These are phyloP conservation scores for Nezara viridula DNA, from an alignment of 2,888 invertebrate genomes.

Conservation along the genomic window DNA sequence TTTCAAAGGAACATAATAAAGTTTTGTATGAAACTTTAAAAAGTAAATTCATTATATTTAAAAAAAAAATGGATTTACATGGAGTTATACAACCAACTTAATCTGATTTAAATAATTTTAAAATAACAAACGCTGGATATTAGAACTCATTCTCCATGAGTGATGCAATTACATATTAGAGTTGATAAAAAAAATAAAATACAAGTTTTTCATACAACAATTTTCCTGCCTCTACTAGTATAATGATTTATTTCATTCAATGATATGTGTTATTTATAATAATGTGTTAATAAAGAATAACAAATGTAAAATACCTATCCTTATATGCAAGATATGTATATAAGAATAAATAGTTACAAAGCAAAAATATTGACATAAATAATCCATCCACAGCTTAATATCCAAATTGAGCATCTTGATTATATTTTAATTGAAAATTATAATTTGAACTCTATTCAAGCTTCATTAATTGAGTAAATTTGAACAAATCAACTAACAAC, in stretches of 20 bases:
- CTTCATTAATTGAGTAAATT: neutral
- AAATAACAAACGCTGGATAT: neutral
- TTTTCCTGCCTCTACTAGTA: neutral
- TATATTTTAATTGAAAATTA: neutral
- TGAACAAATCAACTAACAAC: neutral
- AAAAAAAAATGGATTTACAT: neutral
- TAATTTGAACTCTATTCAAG: neutral
- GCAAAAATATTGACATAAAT: neutral
- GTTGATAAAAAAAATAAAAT: neutral
- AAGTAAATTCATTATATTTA: neutral
- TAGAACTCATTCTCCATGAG: neutral
- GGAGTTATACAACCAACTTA: no score
- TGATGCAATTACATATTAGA: neutral
- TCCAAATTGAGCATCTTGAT: neutral
- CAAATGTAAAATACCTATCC: neutral
- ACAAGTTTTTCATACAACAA: neutral
- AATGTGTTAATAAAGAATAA: neutral
- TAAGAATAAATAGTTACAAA: neutral
- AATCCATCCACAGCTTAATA: neutral
- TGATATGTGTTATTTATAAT: constrained; percentile 9
- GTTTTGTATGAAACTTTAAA: neutral
- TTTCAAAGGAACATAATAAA: neutral
- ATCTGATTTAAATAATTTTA: neutral
- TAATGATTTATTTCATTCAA: neutral
- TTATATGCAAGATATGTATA: neutral